Evolutionary conservation across 2,888 invertebrate species (phyloP).

Genomic region (Drosophila buzzatii): DNA sequence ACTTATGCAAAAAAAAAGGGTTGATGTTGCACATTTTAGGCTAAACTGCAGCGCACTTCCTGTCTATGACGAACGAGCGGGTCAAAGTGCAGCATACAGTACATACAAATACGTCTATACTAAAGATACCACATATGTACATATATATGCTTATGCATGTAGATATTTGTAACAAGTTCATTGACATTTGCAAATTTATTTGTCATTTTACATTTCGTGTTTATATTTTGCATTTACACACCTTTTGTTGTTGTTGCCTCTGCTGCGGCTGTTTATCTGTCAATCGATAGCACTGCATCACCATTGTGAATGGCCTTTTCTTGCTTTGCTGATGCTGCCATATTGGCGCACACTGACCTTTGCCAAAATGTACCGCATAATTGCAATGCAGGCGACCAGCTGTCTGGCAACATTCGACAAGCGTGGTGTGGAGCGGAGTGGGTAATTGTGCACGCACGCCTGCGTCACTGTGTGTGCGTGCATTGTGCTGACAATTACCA

Average conservation of each 20-base stretch:
- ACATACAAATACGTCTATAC: background rate
- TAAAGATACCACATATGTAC: background rate
- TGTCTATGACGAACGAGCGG: slow-evolving; percentile 21
- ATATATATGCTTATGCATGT: background rate
- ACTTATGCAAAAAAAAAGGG: slow-evolving; percentile 25
- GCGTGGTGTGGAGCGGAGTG: background rate
- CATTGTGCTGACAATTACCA: slow-evolving; percentile 43
- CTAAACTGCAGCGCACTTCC: slow-evolving; percentile 49
- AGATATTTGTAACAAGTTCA: slow-evolving; percentile 40
- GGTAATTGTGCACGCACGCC: slow-evolving; percentile 17
- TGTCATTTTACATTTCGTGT: slow-evolving; percentile 41
- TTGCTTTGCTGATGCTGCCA: slow-evolving; percentile 21
- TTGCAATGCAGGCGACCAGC: slow-evolving; percentile 48
- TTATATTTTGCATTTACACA: slow-evolving; percentile 47
- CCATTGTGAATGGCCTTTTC: slow-evolving; percentile 29
- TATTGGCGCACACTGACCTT: slow-evolving; percentile 46
- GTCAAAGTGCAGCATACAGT: slow-evolving; percentile 1
- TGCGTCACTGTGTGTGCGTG: slow-evolving; percentile 4
- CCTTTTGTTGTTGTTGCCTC: slow-evolving; percentile 9
- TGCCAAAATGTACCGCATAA: slow-evolving; percentile 43
- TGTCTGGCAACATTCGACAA: slow-evolving; percentile 46
- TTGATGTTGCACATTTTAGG: slow-evolving; percentile 54
- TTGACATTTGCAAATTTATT: slow-evolving; percentile 52
- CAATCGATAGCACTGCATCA: slow-evolving; percentile 59
- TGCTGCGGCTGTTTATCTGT: slow-evolving; percentile 7